phyloP scores from a whole-genome alignment of 2,888 invertebrate species.

The Drosophila infuscata region DNA sequence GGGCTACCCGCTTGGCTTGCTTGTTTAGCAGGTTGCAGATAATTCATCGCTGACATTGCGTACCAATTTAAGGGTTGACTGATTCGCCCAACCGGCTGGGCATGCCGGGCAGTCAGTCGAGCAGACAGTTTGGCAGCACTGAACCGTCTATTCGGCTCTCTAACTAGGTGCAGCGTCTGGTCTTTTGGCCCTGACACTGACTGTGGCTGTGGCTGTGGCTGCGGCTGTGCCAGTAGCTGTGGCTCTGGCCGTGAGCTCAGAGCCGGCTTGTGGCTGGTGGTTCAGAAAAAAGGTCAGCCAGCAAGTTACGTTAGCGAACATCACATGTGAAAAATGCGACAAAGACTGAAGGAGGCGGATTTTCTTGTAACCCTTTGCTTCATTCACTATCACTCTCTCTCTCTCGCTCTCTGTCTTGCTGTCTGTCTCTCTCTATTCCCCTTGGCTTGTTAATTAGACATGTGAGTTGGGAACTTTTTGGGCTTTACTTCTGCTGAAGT shows the following conservation, averaged over 20 bases:
- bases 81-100: slow-evolving; percentile 60
- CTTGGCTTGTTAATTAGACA: slow-evolving; percentile 73
- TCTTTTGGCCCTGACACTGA: slow-evolving; percentile 22
- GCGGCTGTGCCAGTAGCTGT: neutral
- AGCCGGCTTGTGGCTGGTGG: slow-evolving; percentile 70
- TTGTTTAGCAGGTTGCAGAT: slow-evolving; percentile 82
- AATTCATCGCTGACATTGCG: slow-evolving; percentile 82
- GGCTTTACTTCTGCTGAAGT: slow-evolving; percentile 46
- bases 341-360: neutral
- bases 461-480: slow-evolving; percentile 66
- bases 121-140: slow-evolving; percentile 24
- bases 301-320: slow-evolving; percentile 57
- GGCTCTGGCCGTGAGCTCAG: slow-evolving; percentile 48
- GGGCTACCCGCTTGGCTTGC: slow-evolving; percentile 47
- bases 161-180: slow-evolving; percentile 69
- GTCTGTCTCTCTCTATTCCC: slow-evolving; percentile 8
- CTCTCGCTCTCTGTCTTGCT: neutral
- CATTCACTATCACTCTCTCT: neutral
- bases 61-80: slow-evolving; percentile 82
- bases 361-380: slow-evolving; percentile 30
- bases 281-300: slow-evolving; percentile 75
- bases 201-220: neutral
- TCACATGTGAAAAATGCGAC: slow-evolving; percentile 52
- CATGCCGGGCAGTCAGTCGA: slow-evolving; percentile 19
- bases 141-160: slow-evolving; percentile 29